Base-by-base conservation (phyloP, 2,113 vertebrate genomes). In the Tyrannus savana region DNA sequence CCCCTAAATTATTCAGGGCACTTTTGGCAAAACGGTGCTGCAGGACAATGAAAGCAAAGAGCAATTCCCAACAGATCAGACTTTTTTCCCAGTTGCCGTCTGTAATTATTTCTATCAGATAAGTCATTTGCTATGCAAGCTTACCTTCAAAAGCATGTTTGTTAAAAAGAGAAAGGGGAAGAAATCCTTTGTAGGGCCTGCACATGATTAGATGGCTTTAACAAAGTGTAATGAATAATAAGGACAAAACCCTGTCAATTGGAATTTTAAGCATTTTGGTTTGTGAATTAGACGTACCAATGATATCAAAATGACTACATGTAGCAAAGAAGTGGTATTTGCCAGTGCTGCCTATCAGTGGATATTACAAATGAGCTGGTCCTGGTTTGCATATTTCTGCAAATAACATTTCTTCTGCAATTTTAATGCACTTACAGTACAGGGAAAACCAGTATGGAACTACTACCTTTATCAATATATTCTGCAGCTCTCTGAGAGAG, bases 111-210 rank as follows among this genome's bases (percentile, higher is more conserved):
- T 96, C 89, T 79, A 90, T 96, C 44, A 73, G 93, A 93, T 94
- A 94, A 90, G 58, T 94, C 97, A 97, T 97, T 96, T 97, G 84
- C 95, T 94, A 93, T 96, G 96, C 94, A 91, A 91, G 87, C 73
- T 93, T 96, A 96, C 94, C 84, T 96, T 97, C 90, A 96, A 96
- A 97, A 94, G 79, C 89, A 89, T 85, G 89, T 96, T 96, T 97
- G 94, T 97, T 95, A 94, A 89, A 96, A 97, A 95, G 73, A 91
- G 84, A 97, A 96, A 95, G 81, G 42, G 80, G 55, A 94, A 96
- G 79, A 92, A 96, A 96, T 91, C 73, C 69, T 97, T 97, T 97
- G 93, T 95, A 97, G 82, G 82, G 37, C 67, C 79, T 94, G 68
- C 84, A 91, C 44, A 49, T 90, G 95, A 96, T 94, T 97, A 96